Evolutionary conservation across 53 echinoderm and acorn worm genomes (phyloP), one percentile per base, ranked within the genome.

Genomic region (Antedon mediterranea): DNA sequence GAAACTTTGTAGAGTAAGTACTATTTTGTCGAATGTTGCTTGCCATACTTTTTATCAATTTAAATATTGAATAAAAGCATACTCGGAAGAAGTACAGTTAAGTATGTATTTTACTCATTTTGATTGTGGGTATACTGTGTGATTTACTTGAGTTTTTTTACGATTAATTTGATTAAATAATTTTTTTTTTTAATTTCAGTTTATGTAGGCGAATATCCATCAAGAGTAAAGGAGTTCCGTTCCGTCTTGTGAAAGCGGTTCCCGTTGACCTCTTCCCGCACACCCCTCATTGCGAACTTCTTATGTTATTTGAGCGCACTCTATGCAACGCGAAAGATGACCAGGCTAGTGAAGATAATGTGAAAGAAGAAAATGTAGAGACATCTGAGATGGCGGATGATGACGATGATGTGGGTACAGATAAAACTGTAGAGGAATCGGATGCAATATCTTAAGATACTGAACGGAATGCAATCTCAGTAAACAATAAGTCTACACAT

Each of bases 1-100:
- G 73, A 29, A 94, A 94, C 83, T 94, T 94, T 72, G 71, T 89
- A 0, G 90, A 94, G 94, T 94, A 83, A 87, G 94, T 87, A 28
- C 7, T 57, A 23, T n/a, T n/a, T n/a, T n/a, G n/a, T n/a, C n/a
- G n/a, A n/a, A n/a, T n/a, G n/a, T n/a, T n/a, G n/a, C n/a, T n/a
- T n/a, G n/a, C n/a, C n/a, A n/a, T n/a, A n/a, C n/a, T n/a, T n/a
- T n/a, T n/a, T n/a, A n/a, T n/a, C n/a, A n/a, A n/a, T n/a, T n/a
- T n/a, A n/a, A n/a, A n/a, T n/a, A n/a, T n/a, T n/a, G n/a, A n/a
- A n/a, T n/a, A n/a, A n/a, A n/a, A n/a, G n/a, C n/a, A n/a, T n/a
- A n/a, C n/a, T n/a, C n/a, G n/a, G n/a, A n/a, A n/a, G n/a, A n/a
- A n/a, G n/a, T n/a, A n/a, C n/a, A n/a, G n/a, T n/a, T n/a, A n/a